Conservation (phyloP, 2,113 vertebrate species). For the Genyomyrus donnyi region DNA sequence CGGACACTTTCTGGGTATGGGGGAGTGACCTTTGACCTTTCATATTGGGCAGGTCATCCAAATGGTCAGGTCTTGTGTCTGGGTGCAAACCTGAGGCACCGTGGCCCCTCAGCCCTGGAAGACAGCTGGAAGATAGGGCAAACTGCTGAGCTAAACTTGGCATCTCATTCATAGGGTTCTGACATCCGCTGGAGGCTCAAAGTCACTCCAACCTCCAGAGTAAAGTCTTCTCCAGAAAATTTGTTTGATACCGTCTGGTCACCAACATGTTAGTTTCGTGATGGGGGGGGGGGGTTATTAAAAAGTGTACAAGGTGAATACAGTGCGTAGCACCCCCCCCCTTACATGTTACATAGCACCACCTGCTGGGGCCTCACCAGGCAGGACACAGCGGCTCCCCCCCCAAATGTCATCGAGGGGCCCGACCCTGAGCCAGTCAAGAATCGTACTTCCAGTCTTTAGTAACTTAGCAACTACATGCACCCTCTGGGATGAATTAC, state of each 20-base stretch:
- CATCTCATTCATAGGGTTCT: background rate
- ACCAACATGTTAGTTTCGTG: background rate
- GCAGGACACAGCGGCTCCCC: no score
- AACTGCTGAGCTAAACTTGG: background rate
- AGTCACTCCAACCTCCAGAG: background rate
- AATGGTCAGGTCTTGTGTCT: background rate
- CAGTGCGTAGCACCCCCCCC: no score
- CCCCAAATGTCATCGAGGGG: background rate
- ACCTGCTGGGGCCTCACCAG: no score
- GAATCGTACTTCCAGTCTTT: background rate
- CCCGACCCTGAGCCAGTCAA: background rate
- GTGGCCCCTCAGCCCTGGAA: background rate
- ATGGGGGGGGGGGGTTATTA: no score
- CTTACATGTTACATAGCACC: no score
- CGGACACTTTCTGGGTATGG: background rate
- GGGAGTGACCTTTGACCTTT: background rate
- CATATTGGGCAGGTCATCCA: background rate
- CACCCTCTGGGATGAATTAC: background rate
- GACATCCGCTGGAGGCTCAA: background rate
- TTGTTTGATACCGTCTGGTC: background rate
- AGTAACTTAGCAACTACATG: background rate
- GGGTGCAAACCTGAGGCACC: background rate
- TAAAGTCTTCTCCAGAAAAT: background rate
- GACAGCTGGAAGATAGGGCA: background rate
- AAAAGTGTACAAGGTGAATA: no score